Base-by-base conservation (phyloP, 2,888 invertebrate species). In the Drosophila aldrichi region DNA sequence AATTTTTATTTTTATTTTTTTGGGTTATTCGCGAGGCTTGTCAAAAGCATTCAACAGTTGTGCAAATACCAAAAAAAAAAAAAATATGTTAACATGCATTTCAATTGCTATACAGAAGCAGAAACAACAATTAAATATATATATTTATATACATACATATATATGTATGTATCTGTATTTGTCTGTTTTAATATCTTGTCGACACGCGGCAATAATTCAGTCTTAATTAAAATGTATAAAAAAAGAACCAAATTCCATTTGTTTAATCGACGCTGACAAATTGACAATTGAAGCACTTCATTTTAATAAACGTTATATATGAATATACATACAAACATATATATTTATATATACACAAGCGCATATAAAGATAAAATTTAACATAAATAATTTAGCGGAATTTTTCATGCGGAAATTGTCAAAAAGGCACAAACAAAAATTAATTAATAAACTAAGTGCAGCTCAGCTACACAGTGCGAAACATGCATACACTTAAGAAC, bases 191-290 rank as follows among this genome's bases (percentile, higher is more conserved):
- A 65, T 64, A 58, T 56, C 40, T 44, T 44, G 44, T 34, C 77
- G 63, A 75, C 81, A 84, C 82, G 88, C 77, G 63, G 66, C 68
- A 64, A 81, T 85, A 79, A 82, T 88, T 89, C 88, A 64, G 79
- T 70, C 88, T 89, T 89, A 84, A 84, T 88, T 79, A 89, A 84
- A 88, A 73, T 73, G 82, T 85, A 73, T 73, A 68, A 41, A 51
- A 66, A 70, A 81, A 52, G 36, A 36, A 22, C 36, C 20, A 81
- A 74, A 68, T 76, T 79, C 58, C 76, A 74, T 74, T 84, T 88
- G 76, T 79, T 85, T 76, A 85, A 88, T 88, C 82, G 85, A 84
- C 77, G 77, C 65, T 76, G 88, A 89, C 82, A 85, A 88, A 85
- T 79, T 85, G 90, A 72, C 88, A 89, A 89, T 84, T 78, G 69